Evolutionary conservation across 2,888 invertebrate genomes (phyloP).

Genomic region (Calameuta idolon): DNA sequence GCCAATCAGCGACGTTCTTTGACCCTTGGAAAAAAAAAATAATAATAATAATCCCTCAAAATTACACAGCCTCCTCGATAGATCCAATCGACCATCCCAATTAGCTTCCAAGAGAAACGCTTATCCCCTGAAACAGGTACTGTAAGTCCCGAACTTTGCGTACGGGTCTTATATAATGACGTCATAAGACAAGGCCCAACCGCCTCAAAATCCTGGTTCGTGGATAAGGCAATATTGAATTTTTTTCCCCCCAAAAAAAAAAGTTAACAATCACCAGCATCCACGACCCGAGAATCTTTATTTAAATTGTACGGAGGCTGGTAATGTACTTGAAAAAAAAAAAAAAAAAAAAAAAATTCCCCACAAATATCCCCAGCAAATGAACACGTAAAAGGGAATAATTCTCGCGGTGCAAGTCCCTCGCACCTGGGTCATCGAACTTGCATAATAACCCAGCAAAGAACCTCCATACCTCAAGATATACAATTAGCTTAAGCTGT

Average conservation of each 20-base stretch:
- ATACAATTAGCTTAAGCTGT: constrained; percentile 38
- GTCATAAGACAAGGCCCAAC: neutral
- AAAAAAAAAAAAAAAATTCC: neutral
- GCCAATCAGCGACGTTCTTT: neutral
- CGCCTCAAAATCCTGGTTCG: no score
- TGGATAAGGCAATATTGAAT: neutral
- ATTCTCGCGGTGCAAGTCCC: neutral
- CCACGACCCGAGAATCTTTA: no score
- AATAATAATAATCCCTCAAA: neutral
- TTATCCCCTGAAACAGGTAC: neutral
- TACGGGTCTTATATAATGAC: neutral
- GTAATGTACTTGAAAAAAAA: no score
- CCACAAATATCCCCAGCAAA: neutral
- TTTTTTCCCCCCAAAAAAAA: neutral
- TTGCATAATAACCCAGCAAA: constrained; percentile 33
- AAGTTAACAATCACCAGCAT: no score
- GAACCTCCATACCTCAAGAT: constrained; percentile 27
- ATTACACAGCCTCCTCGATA: neutral
- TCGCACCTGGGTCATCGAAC: constrained; percentile 15
- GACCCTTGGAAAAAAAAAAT: neutral
- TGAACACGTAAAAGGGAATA: neutral
- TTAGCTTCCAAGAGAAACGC: neutral
- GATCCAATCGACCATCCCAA: neutral
- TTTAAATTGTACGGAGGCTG: no score
- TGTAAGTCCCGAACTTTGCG: neutral